Evolutionary conservation across 1,140 invertebrate genomes (phyloP), one percentile per base, ranked within the genome.

Genomic region (Penaeus chinensis): DNA sequence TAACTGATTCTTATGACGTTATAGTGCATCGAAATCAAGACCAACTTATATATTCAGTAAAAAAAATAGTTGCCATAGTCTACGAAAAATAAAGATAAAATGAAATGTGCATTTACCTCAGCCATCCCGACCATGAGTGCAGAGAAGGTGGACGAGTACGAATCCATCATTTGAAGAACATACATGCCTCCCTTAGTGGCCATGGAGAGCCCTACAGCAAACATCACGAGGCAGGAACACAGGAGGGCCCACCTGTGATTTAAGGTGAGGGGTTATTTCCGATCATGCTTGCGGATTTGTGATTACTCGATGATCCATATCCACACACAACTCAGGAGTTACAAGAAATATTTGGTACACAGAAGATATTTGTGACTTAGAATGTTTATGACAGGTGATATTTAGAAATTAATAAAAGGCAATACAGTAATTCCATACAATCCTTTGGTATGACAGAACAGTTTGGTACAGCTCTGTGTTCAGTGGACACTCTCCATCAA

Each of bases 131-230:
- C 96, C 20, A 97, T 92, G 66, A 97, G 92, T 2, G 96, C 96
- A n/a, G 96, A 96, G 95, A 96, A 97, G 91, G 96, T 96, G 20
- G 96, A 96, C 3, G 96, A 96, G 91, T 97, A 96, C 89, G 96
- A 96, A 91, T 97, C 96, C 95, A 97, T 96, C 89, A 97, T 91
- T 91, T 96, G 95, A 22, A 90, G 88, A 63, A 90, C 90, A 37
- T 90, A 90, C 89, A 90, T 90, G 1, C 90, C 90, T 18, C 87
- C 90, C 62, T 90, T 87, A 8, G 87, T 90, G 7, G 90, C 88
- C 90, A 90, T 90, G 8, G 90, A 90, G 22, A 90, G 82, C 8
- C 90, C 90, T 16, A 90, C 88, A 24, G 54, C 10, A 62, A 82
- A 90, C 90, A 90, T 90, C 80, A 89, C 37, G 3, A 77, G 10